A percentile compares a stretch with the other conserved stretches of the same genome.
These are phyloP conservation scores for Drosophila dives DNA, from an alignment of 2,888 invertebrate genomes.

Conservation along the genomic window DNA sequence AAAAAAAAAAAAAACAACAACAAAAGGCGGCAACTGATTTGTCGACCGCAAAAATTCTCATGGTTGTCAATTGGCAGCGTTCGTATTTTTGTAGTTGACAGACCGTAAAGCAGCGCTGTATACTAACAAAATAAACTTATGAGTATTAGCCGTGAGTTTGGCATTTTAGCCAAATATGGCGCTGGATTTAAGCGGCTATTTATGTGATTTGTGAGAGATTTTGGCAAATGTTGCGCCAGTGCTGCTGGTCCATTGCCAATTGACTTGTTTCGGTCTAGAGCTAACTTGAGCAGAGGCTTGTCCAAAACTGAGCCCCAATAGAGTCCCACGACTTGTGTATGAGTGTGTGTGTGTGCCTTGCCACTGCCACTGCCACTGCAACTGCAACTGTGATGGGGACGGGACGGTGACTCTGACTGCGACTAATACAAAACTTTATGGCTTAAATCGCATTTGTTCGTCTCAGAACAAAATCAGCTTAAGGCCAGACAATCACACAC, in stretches of 20 bases:
- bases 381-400: slow-evolving; percentile 8
- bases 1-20: slow-evolving; percentile 33
- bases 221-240: slow-evolving; percentile 72
- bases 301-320: slow-evolving; percentile 28
- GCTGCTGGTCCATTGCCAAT: slow-evolving; percentile 32
- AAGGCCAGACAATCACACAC: slow-evolving; percentile 39
- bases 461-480: slow-evolving; percentile 77
- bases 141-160: slow-evolving; percentile 76
- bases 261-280: slow-evolving; percentile 37
- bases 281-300: slow-evolving; percentile 23
- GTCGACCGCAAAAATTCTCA: slow-evolving; percentile 69
- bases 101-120: slow-evolving; percentile 35
- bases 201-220: slow-evolving; percentile 78
- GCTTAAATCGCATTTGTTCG: slow-evolving; percentile 74
- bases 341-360: neutral
- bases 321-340: slow-evolving; percentile 26
- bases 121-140: slow-evolving; percentile 58
- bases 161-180: slow-evolving; percentile 79
- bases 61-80: slow-evolving; percentile 67
- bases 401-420: slow-evolving; percentile 17
- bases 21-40: slow-evolving; percentile 57
- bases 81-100: slow-evolving; percentile 38
- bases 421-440: slow-evolving; percentile 76
- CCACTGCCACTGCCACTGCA: slow-evolving; percentile 6
- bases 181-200: slow-evolving; percentile 70